Percentiles rank a stretch among this genome's conserved stretches.
phyloP scores from a whole-genome alignment of 2,797 vertebrate species.

The Eidolon dupreanum region DNA sequence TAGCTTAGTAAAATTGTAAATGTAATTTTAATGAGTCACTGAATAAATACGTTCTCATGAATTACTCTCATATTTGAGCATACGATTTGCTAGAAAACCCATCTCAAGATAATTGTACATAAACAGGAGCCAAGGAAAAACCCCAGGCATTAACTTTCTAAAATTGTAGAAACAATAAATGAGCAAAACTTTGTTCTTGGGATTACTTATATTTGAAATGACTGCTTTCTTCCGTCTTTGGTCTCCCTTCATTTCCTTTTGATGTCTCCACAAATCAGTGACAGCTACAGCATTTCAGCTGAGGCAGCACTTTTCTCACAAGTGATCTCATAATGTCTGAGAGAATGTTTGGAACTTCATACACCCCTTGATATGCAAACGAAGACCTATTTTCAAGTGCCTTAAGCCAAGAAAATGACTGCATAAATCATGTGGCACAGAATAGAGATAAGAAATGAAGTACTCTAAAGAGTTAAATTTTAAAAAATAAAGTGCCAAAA shows the following conservation, averaged over 20 bases:
- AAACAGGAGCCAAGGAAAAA: constrained; percentile 72
- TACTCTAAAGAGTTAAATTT: neutral
- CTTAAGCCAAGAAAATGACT: neutral
- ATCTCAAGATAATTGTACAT: constrained; percentile 78
- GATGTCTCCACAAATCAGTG: constrained; percentile 56
- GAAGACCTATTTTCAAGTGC: neutral
- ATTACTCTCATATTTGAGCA: constrained; percentile 80
- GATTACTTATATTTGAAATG: constrained; percentile 45
- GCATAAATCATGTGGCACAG: neutral
- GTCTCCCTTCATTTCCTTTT: constrained; percentile 31
- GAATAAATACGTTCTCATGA: constrained; percentile 83
- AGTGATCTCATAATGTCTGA: neutral
- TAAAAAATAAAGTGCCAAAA: neutral
- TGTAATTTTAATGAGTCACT: constrained; percentile 77
- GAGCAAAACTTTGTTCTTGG: constrained; percentile 57
- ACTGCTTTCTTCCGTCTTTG: neutral
- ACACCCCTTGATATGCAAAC: neutral
- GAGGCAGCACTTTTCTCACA: neutral
- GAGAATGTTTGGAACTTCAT: neutral
- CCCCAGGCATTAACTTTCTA: constrained; percentile 76
- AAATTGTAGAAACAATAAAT: constrained; percentile 61
- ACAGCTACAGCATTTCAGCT: constrained; percentile 11
- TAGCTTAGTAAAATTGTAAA: constrained; percentile 78
- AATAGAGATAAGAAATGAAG: neutral
- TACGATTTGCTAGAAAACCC: constrained; percentile 84